Base-by-base conservation (phyloP, 2,888 invertebrate genomes). In the Perithous albicinctus region DNA sequence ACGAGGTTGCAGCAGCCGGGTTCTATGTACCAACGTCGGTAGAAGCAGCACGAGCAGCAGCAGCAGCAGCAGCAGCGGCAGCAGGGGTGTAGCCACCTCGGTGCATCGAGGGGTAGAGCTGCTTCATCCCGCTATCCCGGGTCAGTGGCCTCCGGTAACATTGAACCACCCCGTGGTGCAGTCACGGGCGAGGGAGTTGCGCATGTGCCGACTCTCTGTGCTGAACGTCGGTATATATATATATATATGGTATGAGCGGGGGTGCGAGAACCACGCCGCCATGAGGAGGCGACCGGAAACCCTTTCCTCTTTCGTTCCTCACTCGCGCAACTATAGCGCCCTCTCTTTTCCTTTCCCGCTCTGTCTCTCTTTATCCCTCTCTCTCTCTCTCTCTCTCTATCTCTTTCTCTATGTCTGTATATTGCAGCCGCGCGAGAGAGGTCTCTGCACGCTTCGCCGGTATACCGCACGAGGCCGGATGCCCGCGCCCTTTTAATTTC, bases 121-220 rank as follows among this genome's bases (percentile, higher is more conserved):
- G 88, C 88, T 88, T 88, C 86, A 84, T 88, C 84, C 85, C 87
- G 86, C 86, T 61, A 73, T 70, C 72, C 78, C 90, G 92, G 92
- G 92, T 92, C 92, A 92, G 89, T 92, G 92, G 89, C 92, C 92
- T 91, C 91, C 88, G 88, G 91, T 92, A 92, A 92, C 92, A 92
- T 92, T 92, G 92, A 92, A 92, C 92, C 92, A 90, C 90, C 92
- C 92, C 88, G 90, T 86, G 90, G 87, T 91, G 92, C 92, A 92
- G 92, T 92, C 92, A 92, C 90, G 92, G 92, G 89, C 92, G 92
- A 89, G 87, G 63, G 74, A 67, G 75, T 67, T 56, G 86, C 92
- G 92, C 91, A 83, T 89, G 92, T 91, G 91, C 81, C 18, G 46
- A 23, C 61, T 69, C 76, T 67, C 43, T 35, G n/a, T n/a, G 70